These are phyloP conservation scores for Idaea straminata DNA, from an alignment of 2,888 invertebrate genomes.

Conservation along the genomic window DNA sequence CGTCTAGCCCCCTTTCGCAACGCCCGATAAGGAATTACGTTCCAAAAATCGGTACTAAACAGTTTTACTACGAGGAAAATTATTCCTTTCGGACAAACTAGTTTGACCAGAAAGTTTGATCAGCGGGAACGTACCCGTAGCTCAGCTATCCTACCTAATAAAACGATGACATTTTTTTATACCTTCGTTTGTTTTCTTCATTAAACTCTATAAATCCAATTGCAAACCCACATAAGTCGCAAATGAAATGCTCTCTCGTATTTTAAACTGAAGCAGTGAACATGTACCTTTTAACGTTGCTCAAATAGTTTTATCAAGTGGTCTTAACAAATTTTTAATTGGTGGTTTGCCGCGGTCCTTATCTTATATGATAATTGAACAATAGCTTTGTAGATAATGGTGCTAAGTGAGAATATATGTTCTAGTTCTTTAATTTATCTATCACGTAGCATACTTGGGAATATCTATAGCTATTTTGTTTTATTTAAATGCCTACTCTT, in stretches of 20 bases:
- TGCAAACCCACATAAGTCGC: not conserved
- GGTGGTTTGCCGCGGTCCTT: conserved; percentile 36
- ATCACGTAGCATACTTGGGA: conserved; percentile 13
- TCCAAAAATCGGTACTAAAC: too few relatives aligned
- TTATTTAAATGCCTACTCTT: not conserved
- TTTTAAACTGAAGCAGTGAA: conserved; percentile 16
- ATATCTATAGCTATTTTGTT: not conserved
- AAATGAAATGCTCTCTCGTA: not conserved
- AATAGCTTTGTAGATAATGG: conserved; percentile 51
- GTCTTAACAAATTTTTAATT: conserved; percentile 65
- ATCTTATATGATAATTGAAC: conserved; percentile 60
- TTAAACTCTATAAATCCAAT: not conserved
- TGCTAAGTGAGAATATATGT: conserved; percentile 73
- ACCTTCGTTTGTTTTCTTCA: not conserved
- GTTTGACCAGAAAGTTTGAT: too few relatives aligned
- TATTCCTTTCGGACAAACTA: too few relatives aligned
- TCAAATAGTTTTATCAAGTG: conserved; percentile 39
- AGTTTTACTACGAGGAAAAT: too few relatives aligned
- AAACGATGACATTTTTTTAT: not conserved
- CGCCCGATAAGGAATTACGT: too few relatives aligned
- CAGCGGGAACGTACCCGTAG: too few relatives aligned
- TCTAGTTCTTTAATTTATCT: conserved; percentile 36
- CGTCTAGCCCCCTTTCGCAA: too few relatives aligned
- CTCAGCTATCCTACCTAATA: not conserved
- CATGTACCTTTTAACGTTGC: conserved; percentile 36